Evolutionary conservation across 1,140 invertebrate species (phyloP).

Genomic region (Goniozus legneri): DNA sequence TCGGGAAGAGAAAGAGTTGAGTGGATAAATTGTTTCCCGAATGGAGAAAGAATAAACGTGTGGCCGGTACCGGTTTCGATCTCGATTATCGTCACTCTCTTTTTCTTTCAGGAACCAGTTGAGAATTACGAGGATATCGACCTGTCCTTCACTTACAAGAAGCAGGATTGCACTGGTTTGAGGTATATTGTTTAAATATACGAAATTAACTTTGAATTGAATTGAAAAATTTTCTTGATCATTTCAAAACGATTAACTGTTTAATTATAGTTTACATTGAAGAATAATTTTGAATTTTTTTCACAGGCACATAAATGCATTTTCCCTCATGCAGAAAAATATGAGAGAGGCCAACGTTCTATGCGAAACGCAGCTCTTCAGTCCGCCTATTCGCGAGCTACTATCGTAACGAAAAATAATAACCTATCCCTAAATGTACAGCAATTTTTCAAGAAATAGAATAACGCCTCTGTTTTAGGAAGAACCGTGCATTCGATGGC

Average conservation of each 20-base stretch:
- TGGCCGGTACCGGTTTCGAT: no score
- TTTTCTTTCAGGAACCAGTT: constrained; percentile 26
- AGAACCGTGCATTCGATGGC: constrained; percentile 38
- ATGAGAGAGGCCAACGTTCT: constrained; percentile 35
- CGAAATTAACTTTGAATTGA: neutral
- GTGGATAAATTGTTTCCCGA: neutral
- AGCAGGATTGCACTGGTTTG: constrained; percentile 32
- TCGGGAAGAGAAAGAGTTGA: neutral
- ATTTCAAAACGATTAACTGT: no score
- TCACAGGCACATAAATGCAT: constrained; percentile 34
- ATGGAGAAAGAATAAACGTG: neutral
- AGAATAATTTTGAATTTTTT: constrained; percentile 12
- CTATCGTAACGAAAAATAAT: neutral
- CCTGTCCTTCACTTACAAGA: constrained; percentile 37
- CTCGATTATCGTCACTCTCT: constrained; percentile 9
- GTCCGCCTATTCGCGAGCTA: constrained; percentile 22
- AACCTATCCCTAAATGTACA: neutral
- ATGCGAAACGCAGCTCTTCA: constrained; percentile 38
- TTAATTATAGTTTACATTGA: no score
- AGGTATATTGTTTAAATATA: no score
- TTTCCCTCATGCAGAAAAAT: constrained; percentile 30
- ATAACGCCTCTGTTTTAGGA: constrained; percentile 14
- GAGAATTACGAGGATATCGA: constrained; percentile 40
- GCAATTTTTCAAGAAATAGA: constrained; percentile 13
- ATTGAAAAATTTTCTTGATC: no score